Base-by-base conservation (phyloP, 2,888 invertebrate genomes). In the Melipona beecheii region DNA sequence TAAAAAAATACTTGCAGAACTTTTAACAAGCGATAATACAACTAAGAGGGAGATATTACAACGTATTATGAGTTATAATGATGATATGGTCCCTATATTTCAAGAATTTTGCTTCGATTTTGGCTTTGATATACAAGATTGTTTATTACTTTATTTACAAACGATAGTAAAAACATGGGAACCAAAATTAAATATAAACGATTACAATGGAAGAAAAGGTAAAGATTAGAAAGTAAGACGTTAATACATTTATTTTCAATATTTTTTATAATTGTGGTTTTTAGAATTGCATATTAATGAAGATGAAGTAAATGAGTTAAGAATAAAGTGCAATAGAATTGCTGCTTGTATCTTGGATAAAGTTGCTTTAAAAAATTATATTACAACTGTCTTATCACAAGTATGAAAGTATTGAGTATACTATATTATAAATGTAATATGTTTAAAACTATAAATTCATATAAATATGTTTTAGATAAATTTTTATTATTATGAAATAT, bases 401-500 rank as follows among this genome's bases (percentile, higher is more conserved):
- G 90, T 89, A 83, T 81, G 76, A 52, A 66, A 49, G 11, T 36
- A 13, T 24, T 1, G 49, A 56, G 27, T 52, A n/a, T 31, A 58
- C 4, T n/a, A 58, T 27, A 15, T 72, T 58, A 60, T 49, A 54
- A 4, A 54, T 49, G 2, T 49, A 71, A 66, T 65, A 27, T 52
- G 6, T 65, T 65, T 50, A 50, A 24, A 31, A 76, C 21, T 49
- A 15, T 62, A 4, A 21, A 56, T 64, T 27, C 24, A 77, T 43
- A 11, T 43, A 43, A 43, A 43, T 27, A 27, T 73, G n/a, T 81
- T 68, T 89, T 24, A 95, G 95, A 92, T 95, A 0, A 95, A 95
- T 90, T 95, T 95, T 84, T 96, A 96, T 90, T 93, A 95, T 85
- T 95, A 96, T 83, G 96, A 96, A 93, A 94, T 95, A 6, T 95